Evolutionary conservation across 1,140 invertebrate genomes (phyloP), one percentile per base, ranked within the genome.

Genomic region (Drosophila sp.): DNA sequence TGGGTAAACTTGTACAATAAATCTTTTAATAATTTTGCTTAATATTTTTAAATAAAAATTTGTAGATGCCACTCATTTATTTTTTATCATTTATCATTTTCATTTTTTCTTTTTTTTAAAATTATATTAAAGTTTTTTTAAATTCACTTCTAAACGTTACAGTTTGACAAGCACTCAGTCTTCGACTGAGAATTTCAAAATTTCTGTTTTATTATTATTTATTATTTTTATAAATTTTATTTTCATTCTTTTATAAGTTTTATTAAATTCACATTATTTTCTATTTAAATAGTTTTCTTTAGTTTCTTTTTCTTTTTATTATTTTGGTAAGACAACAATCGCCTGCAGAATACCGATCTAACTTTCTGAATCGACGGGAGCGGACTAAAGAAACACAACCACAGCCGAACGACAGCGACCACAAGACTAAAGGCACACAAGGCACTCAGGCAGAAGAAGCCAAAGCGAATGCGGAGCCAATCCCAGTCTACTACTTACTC

Each of bases 401-500:
- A 72, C 55, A 74, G 79, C 76, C 79, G 80, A 79, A 65, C 79
- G 66, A 66, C 68, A 78, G 27, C 66, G 33, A 58, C 70, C 65
- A 64, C 64, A 66, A 57, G 61, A 70, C 71, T 62, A 62, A 60
- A 79, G 66, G 33, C 63, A 78, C 66, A 57, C 33, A 64, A 70
- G 54, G 60, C 66, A 61, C 44, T 56, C 58, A 72, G 66, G 65
- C 77, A 77, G n/a, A 57, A 67, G 78, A 63, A 60, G 38, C 65
- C 62, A 75, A 70, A 67, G 73, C 40, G 70, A 68, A 58, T 32
- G 50, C 38, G 29, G 6, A 50, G 63, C 32, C 72, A 56, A 70
- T 57, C 71, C 70, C 72, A 75, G 72, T 57, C 72, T 76, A 76
- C 90, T 83, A 91, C 90, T 91, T 90, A 91, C 90, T 91, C 79